phyloP scores from a whole-genome alignment of 2,113 vertebrate genomes.

The Planiliza haematocheilus region DNA sequence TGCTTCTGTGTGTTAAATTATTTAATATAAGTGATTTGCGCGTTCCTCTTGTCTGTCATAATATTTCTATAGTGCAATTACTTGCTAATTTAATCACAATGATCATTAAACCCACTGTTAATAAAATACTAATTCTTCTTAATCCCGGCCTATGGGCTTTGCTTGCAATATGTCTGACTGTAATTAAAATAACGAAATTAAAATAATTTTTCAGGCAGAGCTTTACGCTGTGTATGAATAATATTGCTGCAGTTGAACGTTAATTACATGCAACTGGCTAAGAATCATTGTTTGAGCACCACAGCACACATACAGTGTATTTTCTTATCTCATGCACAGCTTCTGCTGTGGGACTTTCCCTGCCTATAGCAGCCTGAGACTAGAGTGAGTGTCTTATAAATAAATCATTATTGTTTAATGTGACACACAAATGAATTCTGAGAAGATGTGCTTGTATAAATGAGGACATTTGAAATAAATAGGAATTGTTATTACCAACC shows the following conservation, averaged over 20 bases:
- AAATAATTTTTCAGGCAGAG: not conserved
- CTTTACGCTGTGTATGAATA: not conserved
- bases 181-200: too few relatives aligned
- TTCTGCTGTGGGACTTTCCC: not conserved
- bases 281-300: not conserved
- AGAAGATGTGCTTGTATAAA: too few relatives aligned
- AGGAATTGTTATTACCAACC: too few relatives aligned
- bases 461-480: too few relatives aligned
- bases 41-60: too few relatives aligned
- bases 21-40: too few relatives aligned
- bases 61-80: not conserved
- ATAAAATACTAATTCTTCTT: not conserved
- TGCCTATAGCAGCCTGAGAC: too few relatives aligned
- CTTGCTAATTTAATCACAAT: not conserved
- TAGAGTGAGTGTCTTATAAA: too few relatives aligned
- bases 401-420: too few relatives aligned
- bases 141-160: not conserved
- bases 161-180: not conserved
- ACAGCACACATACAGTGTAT: too few relatives aligned
- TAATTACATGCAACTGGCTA: not conserved
- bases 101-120: not conserved
- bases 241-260: not conserved
- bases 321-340: not conserved
- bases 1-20: not conserved
- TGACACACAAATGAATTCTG: too few relatives aligned